A percentile compares a stretch with the other conserved stretches of the same genome.
phyloP scores from a whole-genome alignment of 2,888 invertebrate species.

The Orthosia gracilis region DNA sequence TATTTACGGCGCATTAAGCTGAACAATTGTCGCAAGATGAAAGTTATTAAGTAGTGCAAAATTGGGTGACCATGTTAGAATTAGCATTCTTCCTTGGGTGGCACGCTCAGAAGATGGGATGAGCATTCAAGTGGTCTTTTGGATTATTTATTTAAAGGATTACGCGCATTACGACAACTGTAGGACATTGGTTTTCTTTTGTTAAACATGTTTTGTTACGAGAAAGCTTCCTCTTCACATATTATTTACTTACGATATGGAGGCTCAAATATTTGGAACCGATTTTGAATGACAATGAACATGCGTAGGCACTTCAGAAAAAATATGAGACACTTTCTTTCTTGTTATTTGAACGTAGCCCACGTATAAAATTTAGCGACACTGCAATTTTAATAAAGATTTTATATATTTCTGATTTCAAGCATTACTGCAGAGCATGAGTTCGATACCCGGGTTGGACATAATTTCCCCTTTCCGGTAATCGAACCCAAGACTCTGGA shows the following conservation, averaged over 20 bases:
- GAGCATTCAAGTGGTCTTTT: conserved; percentile 77
- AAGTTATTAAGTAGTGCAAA: conserved; percentile 71
- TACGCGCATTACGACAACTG: conserved; percentile 81
- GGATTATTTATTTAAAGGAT: conserved; percentile 87
- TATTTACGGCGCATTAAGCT: conserved; percentile 68
- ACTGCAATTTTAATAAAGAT: not conserved
- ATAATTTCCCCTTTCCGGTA: too few species aligned
- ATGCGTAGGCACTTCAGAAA: conserved; percentile 22
- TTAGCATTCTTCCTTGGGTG: conserved; percentile 78
- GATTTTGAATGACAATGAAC: conserved; percentile 57
- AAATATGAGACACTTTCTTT: conserved; percentile 39
- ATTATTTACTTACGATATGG: conserved; percentile 66
- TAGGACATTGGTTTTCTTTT: conserved; percentile 69
- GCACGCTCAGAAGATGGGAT: conserved; percentile 69
- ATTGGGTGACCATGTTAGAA: conserved; percentile 69
- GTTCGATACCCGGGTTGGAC: too few species aligned
- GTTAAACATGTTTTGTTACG: conserved; percentile 79
- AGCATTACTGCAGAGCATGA: too few species aligned
- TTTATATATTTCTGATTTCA: not conserved
- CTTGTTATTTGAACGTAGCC: conserved; percentile 5
- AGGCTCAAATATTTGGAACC: conserved; percentile 59
- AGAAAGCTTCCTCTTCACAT: conserved; percentile 64
- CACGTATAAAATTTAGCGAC: not conserved
- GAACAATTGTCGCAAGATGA: conserved; percentile 56
- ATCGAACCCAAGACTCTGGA: too few species aligned